Base-by-base conservation (phyloP, 2,113 vertebrate genomes). In the Hyaena hyaena region DNA sequence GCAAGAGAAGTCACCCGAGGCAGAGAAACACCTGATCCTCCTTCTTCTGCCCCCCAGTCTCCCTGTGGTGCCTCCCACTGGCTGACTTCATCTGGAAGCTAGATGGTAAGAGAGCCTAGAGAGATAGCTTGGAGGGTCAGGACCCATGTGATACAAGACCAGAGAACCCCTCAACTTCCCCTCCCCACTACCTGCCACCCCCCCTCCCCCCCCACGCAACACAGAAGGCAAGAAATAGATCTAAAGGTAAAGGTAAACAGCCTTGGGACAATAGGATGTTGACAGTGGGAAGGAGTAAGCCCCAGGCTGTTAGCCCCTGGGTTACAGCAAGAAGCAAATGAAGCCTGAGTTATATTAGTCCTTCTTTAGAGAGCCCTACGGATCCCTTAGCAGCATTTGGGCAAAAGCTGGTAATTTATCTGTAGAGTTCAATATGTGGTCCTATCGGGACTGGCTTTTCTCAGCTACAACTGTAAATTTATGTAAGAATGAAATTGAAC, bases 231-330 rank as follows among this genome's bases (percentile, higher is more conserved):
- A 85, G 61, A 31, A 58, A 48, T 55, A 11, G 28, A 55, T 85
- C 3, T 21, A 35, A 90, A 12, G 31, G 35, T 31, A 61, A 35
- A 35, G 31, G 35, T 31, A 61, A 35, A 35, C 23, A 77, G 33
- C 55, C 33, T 45, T 19, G 55, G 58, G 55, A 43, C 7, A 82
- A 16, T 28, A 73, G 12, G 26, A 17, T 69, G 31, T 61, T 91
- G 63, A 86, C 39, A 33, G 12, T 48, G 71, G 88, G 48, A 61
- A 31, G 48, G 48, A 95, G 31, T n/a, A 39, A 95, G 50, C 35
- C 73, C 69, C 9, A 63, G 9, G 53, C 31, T 35, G 2, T 50
- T 24, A 53, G 45, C 4, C 45, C 71, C 71, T 86, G 81, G 50
- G 71, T 79, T 43, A 33, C 39, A 86, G 39, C 24, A 50, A 39